phyloP scores from a whole-genome alignment of 2,113 vertebrate species.

The Patagioenas fasciata region DNA sequence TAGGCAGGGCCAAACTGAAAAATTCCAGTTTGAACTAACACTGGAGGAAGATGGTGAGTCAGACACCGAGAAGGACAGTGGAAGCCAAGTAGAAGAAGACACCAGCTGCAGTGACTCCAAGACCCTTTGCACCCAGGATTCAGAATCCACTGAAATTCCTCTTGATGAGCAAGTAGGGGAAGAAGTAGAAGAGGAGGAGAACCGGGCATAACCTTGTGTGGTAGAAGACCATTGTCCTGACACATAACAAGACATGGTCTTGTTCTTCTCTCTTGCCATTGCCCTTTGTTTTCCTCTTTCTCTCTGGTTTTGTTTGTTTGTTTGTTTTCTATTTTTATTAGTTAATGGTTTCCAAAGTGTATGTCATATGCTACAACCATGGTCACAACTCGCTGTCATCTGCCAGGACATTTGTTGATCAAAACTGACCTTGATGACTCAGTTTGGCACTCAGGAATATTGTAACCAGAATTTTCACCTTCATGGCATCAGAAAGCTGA shows the following conservation, averaged over 20 bases:
- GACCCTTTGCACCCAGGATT: conserved; percentile 98
- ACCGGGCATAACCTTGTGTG: conserved; percentile 76
- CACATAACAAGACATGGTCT: conserved; percentile 82
- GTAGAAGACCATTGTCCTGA: conserved; percentile 80
- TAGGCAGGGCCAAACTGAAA: conserved; percentile 88
- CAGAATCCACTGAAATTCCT: conserved; percentile 96
- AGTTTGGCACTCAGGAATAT: conserved; percentile 98
- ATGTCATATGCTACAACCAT: conserved; percentile 79
- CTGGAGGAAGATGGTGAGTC: conserved; percentile 96
- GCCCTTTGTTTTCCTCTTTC: not conserved
- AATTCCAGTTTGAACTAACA: conserved; percentile 98
- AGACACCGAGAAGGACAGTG: conserved; percentile 96
- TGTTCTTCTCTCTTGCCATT: not conserved
- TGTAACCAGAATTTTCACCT: conserved; percentile 78
- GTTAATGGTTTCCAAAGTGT: conserved; percentile 86
- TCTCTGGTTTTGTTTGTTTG: not conserved
- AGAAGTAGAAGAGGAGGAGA: conserved; percentile 82
- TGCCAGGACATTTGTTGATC: conserved; percentile 80
- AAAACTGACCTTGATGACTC: conserved; percentile 85
- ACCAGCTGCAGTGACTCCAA: conserved; percentile 98
- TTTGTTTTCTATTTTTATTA: conserved; percentile 33
- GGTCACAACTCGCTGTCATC: conserved; percentile 79
- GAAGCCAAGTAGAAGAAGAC: conserved; percentile 94
- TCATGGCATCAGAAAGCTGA: conserved; percentile 58
- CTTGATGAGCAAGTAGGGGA: conserved; percentile 93